These are phyloP conservation scores for Muraenolepis orangiensis DNA, from an alignment of 2,797 vertebrate genomes.

Conservation along the genomic window DNA sequence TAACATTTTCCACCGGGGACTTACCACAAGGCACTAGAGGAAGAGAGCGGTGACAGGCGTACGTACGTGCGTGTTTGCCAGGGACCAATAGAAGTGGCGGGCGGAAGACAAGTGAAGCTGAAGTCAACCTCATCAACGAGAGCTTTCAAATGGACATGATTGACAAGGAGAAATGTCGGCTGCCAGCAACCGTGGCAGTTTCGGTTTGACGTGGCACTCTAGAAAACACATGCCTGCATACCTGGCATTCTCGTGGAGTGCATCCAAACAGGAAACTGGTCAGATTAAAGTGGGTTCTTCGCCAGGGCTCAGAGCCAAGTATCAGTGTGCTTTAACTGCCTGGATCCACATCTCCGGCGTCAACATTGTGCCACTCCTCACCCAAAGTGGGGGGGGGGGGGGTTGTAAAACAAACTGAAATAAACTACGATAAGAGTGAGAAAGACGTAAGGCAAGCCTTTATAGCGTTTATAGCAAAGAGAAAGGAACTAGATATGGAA, in stretches of 20 bases:
- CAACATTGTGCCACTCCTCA: slow-evolving; percentile 9
- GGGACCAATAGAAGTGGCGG: slow-evolving; percentile 15
- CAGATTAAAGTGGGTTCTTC: slow-evolving; percentile 43
- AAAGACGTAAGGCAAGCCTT: slow-evolving; percentile 3
- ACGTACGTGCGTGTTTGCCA: not conserved
- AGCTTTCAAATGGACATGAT: slow-evolving; percentile 27
- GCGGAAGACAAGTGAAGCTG: slow-evolving; percentile 11
- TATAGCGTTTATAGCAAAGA: too few species aligned
- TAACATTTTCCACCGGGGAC: slow-evolving; percentile 37
- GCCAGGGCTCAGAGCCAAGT: slow-evolving; percentile 61
- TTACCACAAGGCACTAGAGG: slow-evolving; percentile 14
- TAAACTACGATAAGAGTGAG: not conserved
- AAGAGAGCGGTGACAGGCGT: slow-evolving; percentile 2
- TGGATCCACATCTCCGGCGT: slow-evolving; percentile 31
- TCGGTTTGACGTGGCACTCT: slow-evolving; percentile 39
- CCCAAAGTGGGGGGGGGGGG: not conserved
- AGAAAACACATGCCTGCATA: slow-evolving; percentile 46
- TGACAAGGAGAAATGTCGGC: slow-evolving; percentile 22
- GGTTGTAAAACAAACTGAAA: slow-evolving; percentile 7
- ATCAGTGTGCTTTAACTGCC: slow-evolving; percentile 57
- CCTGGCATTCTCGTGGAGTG: slow-evolving; percentile 63
- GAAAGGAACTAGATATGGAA: slow-evolving; percentile 6
- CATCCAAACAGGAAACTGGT: slow-evolving; percentile 56
- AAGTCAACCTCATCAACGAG: slow-evolving; percentile 46
- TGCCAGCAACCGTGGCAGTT: not conserved